phyloP scores from a whole-genome alignment of 2,888 invertebrate species.

The Ametastegia equiseti region DNA sequence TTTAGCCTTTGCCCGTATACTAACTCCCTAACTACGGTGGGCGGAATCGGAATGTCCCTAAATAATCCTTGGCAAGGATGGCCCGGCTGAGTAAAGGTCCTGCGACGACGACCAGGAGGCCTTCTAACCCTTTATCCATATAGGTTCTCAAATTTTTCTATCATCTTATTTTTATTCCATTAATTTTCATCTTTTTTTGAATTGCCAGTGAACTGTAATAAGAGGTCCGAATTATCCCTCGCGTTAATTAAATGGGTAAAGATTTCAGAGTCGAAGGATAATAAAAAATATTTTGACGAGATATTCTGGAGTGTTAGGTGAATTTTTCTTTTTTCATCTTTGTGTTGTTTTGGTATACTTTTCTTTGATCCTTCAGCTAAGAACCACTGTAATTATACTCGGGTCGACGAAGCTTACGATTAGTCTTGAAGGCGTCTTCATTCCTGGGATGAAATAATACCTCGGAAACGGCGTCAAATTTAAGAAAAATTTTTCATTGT shows the following conservation, averaged over 20 bases:
- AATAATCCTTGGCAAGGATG: slow-evolving; percentile 63
- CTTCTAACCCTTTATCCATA: slow-evolving; percentile 20
- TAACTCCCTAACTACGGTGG: slow-evolving; percentile 58
- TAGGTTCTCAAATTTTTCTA: slow-evolving; percentile 27
- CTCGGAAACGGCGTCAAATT: background rate
- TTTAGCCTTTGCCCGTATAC: slow-evolving; percentile 56
- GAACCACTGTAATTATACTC: slow-evolving; percentile 17
- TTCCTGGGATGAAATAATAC: slow-evolving; percentile 32
- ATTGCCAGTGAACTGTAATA: too few species aligned
- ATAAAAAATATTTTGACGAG: too few species aligned
- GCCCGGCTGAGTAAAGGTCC: slow-evolving; percentile 16
- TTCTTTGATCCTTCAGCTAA: background rate
- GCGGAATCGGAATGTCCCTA: slow-evolving; percentile 64
- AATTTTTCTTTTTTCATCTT: background rate
- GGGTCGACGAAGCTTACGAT: slow-evolving; percentile 16
- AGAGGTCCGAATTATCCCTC: too few species aligned
- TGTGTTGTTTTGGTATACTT: background rate
- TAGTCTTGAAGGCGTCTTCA: slow-evolving; percentile 38
- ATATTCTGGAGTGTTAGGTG: background rate
- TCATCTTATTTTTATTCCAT: background rate
- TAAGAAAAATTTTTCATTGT: background rate
- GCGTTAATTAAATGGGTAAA: too few species aligned
- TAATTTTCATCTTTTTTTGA: too few species aligned
- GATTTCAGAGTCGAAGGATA: too few species aligned
- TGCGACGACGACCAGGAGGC: slow-evolving; percentile 16